A percentile compares a stretch with the other conserved stretches of the same genome.
phyloP scores from a whole-genome alignment of 2,113 vertebrate genomes.

The Sinocyclocheilus anophthalmus region DNA sequence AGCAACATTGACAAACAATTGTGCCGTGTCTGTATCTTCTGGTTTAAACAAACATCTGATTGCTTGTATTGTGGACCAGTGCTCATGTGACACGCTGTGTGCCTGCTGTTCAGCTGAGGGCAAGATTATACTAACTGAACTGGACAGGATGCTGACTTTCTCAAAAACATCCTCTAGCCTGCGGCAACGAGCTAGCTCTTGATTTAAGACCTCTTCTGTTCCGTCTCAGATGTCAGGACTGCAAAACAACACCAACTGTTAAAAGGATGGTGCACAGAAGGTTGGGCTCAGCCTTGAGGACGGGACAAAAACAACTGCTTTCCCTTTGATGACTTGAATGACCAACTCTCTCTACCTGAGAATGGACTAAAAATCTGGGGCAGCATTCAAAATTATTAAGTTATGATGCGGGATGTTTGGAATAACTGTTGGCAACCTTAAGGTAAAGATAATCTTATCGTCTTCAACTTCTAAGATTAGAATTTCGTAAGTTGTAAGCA shows the following conservation, averaged over 20 bases:
- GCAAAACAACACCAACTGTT: conserved; percentile 25
- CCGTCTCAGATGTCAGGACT: conserved; percentile 18
- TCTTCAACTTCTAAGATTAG: not conserved
- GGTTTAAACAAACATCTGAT: conserved; percentile 31
- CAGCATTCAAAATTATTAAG: not conserved
- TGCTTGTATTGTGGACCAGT: not conserved
- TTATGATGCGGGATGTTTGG: conserved; percentile 24
- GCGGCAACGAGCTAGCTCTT: conserved; percentile 46
- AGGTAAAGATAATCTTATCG: conserved; percentile 23
- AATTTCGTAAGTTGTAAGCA: not conserved
- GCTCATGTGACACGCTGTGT: not conserved
- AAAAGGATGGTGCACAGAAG: not conserved
- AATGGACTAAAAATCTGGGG: conserved; percentile 16
- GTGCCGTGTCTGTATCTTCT: not conserved
- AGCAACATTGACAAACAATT: not conserved
- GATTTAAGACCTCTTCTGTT: conserved; percentile 46
- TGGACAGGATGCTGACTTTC: conserved; percentile 63
- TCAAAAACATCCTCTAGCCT: conserved; percentile 48
- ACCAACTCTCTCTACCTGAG: not conserved
- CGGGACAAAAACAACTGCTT: conserved; percentile 18
- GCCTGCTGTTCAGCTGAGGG: conserved; percentile 21
- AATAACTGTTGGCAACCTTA: conserved; percentile 6
- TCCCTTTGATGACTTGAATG: not conserved
- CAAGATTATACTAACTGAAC: conserved; percentile 42
- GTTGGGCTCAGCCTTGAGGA: not conserved